A percentile compares a stretch with the other conserved stretches of the same genome.
Conservation (phyloP, 2,888 invertebrate genomes). For the Corbicula japonica region DNA sequence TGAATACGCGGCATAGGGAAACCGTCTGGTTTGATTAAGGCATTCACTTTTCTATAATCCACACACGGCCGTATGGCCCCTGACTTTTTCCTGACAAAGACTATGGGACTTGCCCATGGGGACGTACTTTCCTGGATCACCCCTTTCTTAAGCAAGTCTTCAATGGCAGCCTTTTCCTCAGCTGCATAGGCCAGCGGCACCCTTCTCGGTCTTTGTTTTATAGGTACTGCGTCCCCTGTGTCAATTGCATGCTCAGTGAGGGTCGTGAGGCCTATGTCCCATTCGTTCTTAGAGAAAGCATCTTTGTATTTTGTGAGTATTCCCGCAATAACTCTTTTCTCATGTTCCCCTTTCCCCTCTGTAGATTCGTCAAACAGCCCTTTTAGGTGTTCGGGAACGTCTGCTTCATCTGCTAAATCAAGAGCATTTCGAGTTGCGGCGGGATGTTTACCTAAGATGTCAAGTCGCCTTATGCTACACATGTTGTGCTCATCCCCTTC, state of each 20-base stretch:
- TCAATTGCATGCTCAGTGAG: conserved; percentile 27
- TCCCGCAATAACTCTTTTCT: neutral
- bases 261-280: conserved; percentile 33
- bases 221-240: conserved; percentile 33
- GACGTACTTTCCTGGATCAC: conserved; percentile 35
- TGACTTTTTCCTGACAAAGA: conserved; percentile 31
- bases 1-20: conserved; percentile 29
- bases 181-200: conserved; percentile 34
- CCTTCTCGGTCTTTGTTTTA: conserved; percentile 41
- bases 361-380: neutral
- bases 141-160: conserved; percentile 30
- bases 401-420: neutral
- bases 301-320: conserved; percentile 19
- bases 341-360: neutral
- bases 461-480: neutral
- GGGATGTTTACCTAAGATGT: neutral
- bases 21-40: conserved; percentile 14
- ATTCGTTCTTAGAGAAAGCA: conserved; percentile 27
- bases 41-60: conserved; percentile 34
- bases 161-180: conserved; percentile 40
- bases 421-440: neutral
- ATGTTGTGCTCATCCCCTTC: neutral
- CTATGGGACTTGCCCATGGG: conserved; percentile 30
- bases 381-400: conserved; percentile 9
- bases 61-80: conserved; percentile 24